Evolutionary conservation across 2,113 vertebrate species (phyloP), one percentile per base, ranked within the genome.

Genomic region (Gopherus flavomarginatus): DNA sequence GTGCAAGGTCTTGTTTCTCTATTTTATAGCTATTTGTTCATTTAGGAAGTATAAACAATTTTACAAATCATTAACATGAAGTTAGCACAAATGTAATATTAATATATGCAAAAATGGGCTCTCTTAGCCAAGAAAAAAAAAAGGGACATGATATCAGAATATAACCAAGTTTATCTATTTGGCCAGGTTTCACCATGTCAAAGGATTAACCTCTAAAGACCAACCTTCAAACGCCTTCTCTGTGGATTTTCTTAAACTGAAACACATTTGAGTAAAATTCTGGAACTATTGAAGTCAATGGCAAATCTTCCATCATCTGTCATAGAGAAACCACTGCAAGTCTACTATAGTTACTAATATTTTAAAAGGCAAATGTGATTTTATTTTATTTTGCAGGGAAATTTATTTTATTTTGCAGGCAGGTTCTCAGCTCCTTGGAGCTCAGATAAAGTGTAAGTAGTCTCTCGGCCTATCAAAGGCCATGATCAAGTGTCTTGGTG

Each of bases 321-420:
- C 35, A 78, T 0, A 1, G 62, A 52, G 19, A 69, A 80, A 86
- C 1, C 2, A 9, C 1, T 79, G 11, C 22, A 77, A 44, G 42
- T 77, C 72, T 77, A 77, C 38, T 44, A 26, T 44, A 38, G 22
- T 42, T 77, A 77, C 11, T 6, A 77, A 77, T 42, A 69, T 69
- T 35, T 69, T 19, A 26, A 77, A 77, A 22, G 21, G 42, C 3
- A 38, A 77, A 11, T 72, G 4, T 21, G n/a, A 69, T 69, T 72
- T 11, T 11, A n/a, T n/a, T 72, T 72, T 42, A 19, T 72, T 72
- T 72, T 54, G 53, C 53, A 8, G 53, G 7, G 53, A 54, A 54
- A 14, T 50, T 14, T 50, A 50, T 50, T 50, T 50, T 50, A 50
- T 50, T 50, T 50, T 50, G 47, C 50, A 50, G 50, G 50, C 12